Base-by-base conservation (phyloP, 2,797 vertebrate species). In the Sebastolobus alascanus region DNA sequence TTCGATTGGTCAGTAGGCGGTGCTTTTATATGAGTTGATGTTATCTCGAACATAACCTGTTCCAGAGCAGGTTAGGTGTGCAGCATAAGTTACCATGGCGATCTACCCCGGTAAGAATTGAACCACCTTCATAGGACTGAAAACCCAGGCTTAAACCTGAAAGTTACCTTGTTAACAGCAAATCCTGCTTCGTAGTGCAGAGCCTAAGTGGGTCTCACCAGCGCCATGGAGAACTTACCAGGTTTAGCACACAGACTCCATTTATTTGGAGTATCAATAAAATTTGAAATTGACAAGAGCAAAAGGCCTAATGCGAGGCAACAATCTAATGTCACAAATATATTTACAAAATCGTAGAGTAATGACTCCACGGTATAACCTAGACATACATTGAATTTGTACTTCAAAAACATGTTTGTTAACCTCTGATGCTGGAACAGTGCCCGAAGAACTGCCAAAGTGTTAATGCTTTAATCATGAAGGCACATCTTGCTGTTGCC, bases 121-220 rank as follows among this genome's bases (percentile, higher is more conserved):
- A 38, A 38, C 37, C 37, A 38, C 6, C 37, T 8, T 38, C 37
- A 8, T 38, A 8, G 37, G 37, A 38, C 37, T 38, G 1, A 38
- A 38, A 38, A 38, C 37, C 31, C 31, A 31, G 5, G 31, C 2
- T 25, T 25, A 25, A 25, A 25, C 25, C 25, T 31, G 31, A 31
- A 31, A 31, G 31, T 31, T 31, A 31, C 4, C 31, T 31, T 5
- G 31, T 31, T 31, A 31, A 31, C 31, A 5, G 5, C 31, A 31
- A 31, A 25, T 25, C 25, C 31, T 4, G 31, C 31, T 4, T 31
- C 31, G 5, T 31, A 31, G 31, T 4, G 31, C 31, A 31, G 31
- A 25, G 75, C 68, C 74, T 77, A 76, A 80, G 59, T 64, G 64
- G 63, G 4, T 80, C 25, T 70, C 40, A 65, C 59, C 27, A 63